phyloP scores from a whole-genome alignment of 2,888 invertebrate genomes.

The Phorcus lineatus region DNA sequence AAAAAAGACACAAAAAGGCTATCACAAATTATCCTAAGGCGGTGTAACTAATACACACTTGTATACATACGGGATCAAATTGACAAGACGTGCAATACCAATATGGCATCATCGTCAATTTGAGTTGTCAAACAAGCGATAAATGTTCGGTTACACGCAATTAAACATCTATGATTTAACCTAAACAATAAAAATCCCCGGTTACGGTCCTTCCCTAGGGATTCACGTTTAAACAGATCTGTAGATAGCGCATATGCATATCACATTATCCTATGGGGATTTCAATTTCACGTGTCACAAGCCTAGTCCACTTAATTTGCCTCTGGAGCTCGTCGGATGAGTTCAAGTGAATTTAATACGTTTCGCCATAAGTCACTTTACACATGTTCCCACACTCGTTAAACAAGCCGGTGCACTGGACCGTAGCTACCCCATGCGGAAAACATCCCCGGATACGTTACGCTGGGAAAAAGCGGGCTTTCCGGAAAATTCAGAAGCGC shows the following conservation, averaged over 20 bases:
- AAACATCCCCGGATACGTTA: slow-evolving; percentile 10
- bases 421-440: slow-evolving; percentile 15
- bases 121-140: slow-evolving; percentile 5
- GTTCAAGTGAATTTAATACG: slow-evolving; percentile 17
- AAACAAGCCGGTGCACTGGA: background rate
- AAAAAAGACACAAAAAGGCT: too few relatives aligned
- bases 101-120: background rate
- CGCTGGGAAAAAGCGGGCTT: slow-evolving; percentile 3
- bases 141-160: slow-evolving; percentile 10
- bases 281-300: slow-evolving; percentile 30
- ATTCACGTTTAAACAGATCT: background rate
- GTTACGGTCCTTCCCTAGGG: background rate
- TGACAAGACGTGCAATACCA: too few relatives aligned
- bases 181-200: background rate
- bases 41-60: too few relatives aligned
- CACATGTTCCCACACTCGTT: slow-evolving; percentile 15
- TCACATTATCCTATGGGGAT: slow-evolving; percentile 9
- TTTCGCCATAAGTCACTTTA: slow-evolving; percentile 13
- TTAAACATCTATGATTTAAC: slow-evolving; percentile 6
- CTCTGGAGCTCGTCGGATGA: slow-evolving; percentile 8
- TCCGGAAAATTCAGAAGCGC: background rate
- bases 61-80: too few relatives aligned
- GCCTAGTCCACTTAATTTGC: slow-evolving; percentile 1
- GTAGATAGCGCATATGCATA: background rate
- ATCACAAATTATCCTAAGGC: too few relatives aligned